Base-by-base conservation (phyloP, 2,797 vertebrate genomes). In the Lepus townsendii region DNA sequence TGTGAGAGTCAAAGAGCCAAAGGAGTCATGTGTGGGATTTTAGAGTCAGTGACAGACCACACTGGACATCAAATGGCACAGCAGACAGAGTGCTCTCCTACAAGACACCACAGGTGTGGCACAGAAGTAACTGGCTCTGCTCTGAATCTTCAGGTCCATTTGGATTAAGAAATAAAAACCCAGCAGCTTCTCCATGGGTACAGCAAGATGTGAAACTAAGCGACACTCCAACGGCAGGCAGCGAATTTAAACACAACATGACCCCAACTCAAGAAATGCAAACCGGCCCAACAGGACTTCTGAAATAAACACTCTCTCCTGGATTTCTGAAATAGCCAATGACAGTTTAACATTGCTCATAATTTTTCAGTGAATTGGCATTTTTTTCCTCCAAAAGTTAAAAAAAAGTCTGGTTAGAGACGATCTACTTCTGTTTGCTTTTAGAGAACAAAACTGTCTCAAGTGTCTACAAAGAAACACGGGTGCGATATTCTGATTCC, bases 331-430 rank as follows among this genome's bases (percentile, higher is more conserved):
- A 19, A 66, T n/a, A 26, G 80, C 38, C 30, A 66, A 68, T 5
- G 6, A 42, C 30, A 73, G 54, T 38, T 88, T 91, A 69, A 72
- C n/a, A 83, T 2, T 62, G 50, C 47, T 95, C 2, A 27, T 62
- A 54, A 60, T 85, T 83, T 89, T 88, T 42, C 72, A 93, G 30
- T 50, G 52, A 82, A 94, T 62, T 82, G 10, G 3, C 82, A 57
- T 72, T 69, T 80, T 80, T 83, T 73, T 35, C 17, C 54, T 57
- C 16, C 7, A 52, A 92, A 69, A 26, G 71, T 12, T 60, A 93
- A 82, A 80, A 83, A 85, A 82, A 85, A 54, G 50, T 47, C 52
- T 86, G 27, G 24, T 52, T 88, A 54, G 5, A 50, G 38, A 87
- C 19, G 62, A 73, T 66, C 80, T 73, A 26, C 27, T 83, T 92